phyloP scores from a whole-genome alignment of 1,140 invertebrate genomes.

The Idris sp. region DNA sequence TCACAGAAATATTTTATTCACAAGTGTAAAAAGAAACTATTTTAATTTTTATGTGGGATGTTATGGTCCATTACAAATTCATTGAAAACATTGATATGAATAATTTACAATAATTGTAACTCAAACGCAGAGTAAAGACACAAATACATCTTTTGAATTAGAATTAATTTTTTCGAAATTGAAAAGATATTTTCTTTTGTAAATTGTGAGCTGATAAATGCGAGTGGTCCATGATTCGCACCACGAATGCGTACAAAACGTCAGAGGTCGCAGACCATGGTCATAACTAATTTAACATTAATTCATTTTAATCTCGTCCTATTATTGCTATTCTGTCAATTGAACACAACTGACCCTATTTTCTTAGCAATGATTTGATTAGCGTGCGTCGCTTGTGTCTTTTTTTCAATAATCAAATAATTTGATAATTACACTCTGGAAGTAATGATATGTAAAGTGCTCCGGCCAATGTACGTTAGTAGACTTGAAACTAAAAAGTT shows the following conservation, averaged over 20 bases:
- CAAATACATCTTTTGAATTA: too few relatives aligned
- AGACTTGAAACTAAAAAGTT: too few relatives aligned
- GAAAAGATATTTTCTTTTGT: neutral
- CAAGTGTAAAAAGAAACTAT: too few relatives aligned
- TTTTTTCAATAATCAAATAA: slow-evolving; percentile 33
- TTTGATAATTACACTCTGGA: slow-evolving; percentile 1
- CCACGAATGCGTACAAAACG: slow-evolving; percentile 26
- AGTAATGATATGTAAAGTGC: too few relatives aligned
- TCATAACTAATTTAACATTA: slow-evolving; percentile 58
- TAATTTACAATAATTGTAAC: too few relatives aligned
- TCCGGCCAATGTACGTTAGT: too few relatives aligned
- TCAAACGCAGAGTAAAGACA: too few relatives aligned
- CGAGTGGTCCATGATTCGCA: slow-evolving; percentile 45
- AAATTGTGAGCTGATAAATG: slow-evolving; percentile 5
- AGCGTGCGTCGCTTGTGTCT: slow-evolving; percentile 15
- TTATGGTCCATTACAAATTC: too few relatives aligned
- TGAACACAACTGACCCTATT: slow-evolving; percentile 55
- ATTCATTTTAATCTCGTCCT: slow-evolving; percentile 60
- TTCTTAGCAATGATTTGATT: slow-evolving; percentile 52
- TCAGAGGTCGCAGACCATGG: slow-evolving; percentile 46
- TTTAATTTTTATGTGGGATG: too few relatives aligned
- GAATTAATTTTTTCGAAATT: too few relatives aligned
- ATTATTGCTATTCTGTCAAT: slow-evolving; percentile 58
- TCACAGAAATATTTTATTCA: too few relatives aligned
- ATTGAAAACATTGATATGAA: too few relatives aligned